Base-by-base conservation (phyloP, 2,888 invertebrate species). In the Heteromyza rotundicornis region DNA sequence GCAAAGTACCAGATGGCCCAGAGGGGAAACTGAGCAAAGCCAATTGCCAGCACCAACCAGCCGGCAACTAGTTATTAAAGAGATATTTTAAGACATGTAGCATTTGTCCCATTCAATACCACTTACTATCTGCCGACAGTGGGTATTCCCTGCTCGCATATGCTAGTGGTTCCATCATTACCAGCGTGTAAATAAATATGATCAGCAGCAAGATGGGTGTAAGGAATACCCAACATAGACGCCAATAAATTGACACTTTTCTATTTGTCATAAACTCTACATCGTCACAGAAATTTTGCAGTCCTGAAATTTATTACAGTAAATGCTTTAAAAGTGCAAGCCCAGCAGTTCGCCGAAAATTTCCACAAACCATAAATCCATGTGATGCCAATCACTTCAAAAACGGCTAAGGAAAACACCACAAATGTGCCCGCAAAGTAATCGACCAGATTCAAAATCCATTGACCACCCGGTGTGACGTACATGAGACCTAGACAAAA, bases 211-310 rank as follows among this genome's bases (percentile, higher is more conserved):
- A 82, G 0, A 86, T 73, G 0, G 93, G 93, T 12, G 90, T 90
- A 53, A 92, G 82, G 20, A 91, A 55, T 0, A 87, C 87, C 93
- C 93, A 94, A 67, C 91, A 91, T 44, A 90, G 65, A 57, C 91
- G 86, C 92, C 92, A 93, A 78, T 92, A 93, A n/a, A 88, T 67
- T 1, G 89, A 86, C 0, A 79, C 89, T 74, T 86, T 87, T 20
- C 84, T 84, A 23, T 88, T 87, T 64, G 91, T 82, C 93, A 93
- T 93, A 79, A 89, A 93, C 77, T 92, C 90, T 23, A 92, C 83
- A 76, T 94, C 93, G 52, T 86, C 82, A 65, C 89, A 86, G 68
- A 90, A 85, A 66, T 88, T 88, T 65, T 86, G 85, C 50, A 89
- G 69, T 16, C 88, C 87, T 86, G 64, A 47, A 57, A 57, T 32